Percentiles rank a stretch among this genome's conserved stretches.
These are phyloP conservation scores for Thamnophis elegans DNA, from an alignment of 2,797 vertebrate genomes.

Conservation along the genomic window DNA sequence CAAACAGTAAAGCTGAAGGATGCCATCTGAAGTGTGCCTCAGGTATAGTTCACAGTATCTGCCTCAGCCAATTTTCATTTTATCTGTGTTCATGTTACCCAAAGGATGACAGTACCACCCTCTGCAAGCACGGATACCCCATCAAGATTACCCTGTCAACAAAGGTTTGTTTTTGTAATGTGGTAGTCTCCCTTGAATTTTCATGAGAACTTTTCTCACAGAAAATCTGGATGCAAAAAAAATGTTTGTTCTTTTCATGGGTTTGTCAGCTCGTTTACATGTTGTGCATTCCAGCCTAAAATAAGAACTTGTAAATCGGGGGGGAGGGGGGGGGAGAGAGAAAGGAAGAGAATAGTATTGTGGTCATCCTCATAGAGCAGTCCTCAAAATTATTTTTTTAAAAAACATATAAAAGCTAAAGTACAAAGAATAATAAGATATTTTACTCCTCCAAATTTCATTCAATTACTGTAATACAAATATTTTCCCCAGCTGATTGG, in stretches of 20 bases:
- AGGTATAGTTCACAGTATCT: constrained; percentile 75
- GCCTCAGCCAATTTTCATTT: background rate
- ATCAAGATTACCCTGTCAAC: background rate
- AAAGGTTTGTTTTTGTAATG: background rate
- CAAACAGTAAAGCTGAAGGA: constrained; percentile 73
- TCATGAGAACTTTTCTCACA: background rate
- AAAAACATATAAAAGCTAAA: background rate
- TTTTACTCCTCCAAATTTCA: background rate
- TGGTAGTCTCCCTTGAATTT: background rate
- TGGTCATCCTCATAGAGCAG: background rate
- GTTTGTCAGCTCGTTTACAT: background rate
- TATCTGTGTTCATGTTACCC: background rate
- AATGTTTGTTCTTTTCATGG: background rate
- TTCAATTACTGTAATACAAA: background rate
- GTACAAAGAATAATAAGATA: constrained; percentile 5
- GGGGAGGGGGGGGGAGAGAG: background rate
- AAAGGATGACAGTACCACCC: background rate
- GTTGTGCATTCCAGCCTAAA: background rate
- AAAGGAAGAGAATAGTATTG: background rate
- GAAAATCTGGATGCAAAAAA: background rate
- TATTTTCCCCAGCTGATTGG: background rate
- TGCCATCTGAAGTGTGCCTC: constrained; percentile 90
- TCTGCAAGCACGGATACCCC: background rate
- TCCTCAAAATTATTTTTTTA: background rate
- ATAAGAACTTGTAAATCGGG: background rate